A percentile compares a stretch with the other conserved stretches of the same genome.
These are phyloP conservation scores for Dendronephthya gigantea DNA, from an alignment of 64 coral and sea anemone species.

Conservation along the genomic window DNA sequence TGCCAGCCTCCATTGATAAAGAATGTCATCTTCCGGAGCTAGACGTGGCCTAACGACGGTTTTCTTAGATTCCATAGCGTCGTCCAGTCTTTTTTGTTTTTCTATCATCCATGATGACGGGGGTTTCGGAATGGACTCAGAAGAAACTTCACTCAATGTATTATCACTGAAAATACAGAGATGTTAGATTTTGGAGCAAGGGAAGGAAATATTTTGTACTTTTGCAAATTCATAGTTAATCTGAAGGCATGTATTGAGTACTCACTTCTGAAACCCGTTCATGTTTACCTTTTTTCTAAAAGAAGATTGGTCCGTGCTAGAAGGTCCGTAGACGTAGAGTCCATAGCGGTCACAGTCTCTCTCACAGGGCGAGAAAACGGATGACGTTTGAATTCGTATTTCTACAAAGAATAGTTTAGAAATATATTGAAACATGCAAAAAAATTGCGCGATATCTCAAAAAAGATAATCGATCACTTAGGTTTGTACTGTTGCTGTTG, in stretches of 20 bases:
- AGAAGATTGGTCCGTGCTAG: conserved; percentile 62
- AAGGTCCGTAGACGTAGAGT: conserved; percentile 40
- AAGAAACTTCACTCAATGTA: conserved; percentile 46
- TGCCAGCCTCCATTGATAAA: conserved; percentile 91
- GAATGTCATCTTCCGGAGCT: conserved; percentile 81
- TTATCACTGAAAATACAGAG: conserved; percentile 54
- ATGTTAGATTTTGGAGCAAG: too few species aligned
- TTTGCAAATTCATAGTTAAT: too few species aligned
- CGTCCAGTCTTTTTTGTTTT: conserved; percentile 12
- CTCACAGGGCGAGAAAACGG: background rate
- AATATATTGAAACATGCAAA: too few species aligned
- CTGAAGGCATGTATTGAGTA: too few species aligned
- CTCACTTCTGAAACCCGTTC: too few species aligned
- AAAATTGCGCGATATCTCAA: too few species aligned
- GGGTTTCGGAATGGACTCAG: conserved; percentile 30
- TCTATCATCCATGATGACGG: background rate
- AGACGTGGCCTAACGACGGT: background rate
- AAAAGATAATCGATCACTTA: too few species aligned
- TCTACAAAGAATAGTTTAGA: too few species aligned
- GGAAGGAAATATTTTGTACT: too few species aligned
- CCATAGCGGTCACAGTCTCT: conserved; percentile 36
- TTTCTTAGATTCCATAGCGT: background rate
- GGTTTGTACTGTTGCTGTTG: too few species aligned
- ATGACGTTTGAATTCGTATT: background rate
- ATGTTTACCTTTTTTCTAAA: conserved; percentile 96